Evolutionary conservation across 2,113 vertebrate species (phyloP), one percentile per base, ranked within the genome.

Genomic region (Cyrtonyx montezumae): DNA sequence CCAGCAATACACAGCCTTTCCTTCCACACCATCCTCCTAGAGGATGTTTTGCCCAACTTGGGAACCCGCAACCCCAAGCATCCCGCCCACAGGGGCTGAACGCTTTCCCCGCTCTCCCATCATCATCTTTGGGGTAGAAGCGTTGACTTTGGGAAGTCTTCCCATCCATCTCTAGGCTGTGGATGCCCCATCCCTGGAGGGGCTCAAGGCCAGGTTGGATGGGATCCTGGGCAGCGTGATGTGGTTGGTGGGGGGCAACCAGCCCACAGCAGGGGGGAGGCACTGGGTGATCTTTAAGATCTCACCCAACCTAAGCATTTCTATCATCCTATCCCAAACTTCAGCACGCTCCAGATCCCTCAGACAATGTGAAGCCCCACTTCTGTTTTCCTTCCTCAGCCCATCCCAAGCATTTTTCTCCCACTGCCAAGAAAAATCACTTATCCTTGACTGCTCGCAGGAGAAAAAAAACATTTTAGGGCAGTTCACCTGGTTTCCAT

Each of bases 371-470:
- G 62, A 86, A 62, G 58, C 37, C 70, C 56, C 10, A 3, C 66
- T 71, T 3, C 51, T 59, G 46, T 7, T 34, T 11, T 8, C 15
- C 82, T 30, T 53, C 77, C 74, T 77, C 59, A 11, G 16, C 6
- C 40, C 1, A 68, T 48, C 51, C 59, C 78, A 45, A 65, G 21
- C 55, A 61, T 84, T 84, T 71, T 73, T 37, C 53, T 71, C 62
- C 53, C 58, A 32, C 26, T 43, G 75, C 95, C 96, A 96, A 94
- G 68, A 75, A 79, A 93, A 96, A 90, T 32, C 78, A 8, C 37
- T 93, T 36, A 76, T 46, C 61, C 86, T 66, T 55, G 46, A 68
- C 22, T 1, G 2, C 7, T 11, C 9, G 1, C 32, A 18, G 37
- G 71, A 62, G 42, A 62, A 69, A 53, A 51, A 22, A 13, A 40